phyloP scores from a whole-genome alignment of 2,888 invertebrate genomes.

The Myopa testacea region DNA sequence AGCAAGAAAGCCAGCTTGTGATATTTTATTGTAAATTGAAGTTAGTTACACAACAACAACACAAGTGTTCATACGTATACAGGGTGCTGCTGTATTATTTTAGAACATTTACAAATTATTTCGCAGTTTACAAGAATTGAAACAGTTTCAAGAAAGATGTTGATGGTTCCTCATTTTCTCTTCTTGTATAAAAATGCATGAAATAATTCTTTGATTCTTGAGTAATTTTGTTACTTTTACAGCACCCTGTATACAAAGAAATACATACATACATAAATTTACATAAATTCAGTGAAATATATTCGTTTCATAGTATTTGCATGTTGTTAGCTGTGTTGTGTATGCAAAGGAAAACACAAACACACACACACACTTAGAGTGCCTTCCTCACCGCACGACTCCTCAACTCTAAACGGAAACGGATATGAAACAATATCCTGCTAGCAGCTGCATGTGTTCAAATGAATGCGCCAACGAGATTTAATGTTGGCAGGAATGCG shows the following conservation, averaged over 20 bases:
- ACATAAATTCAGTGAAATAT: neutral
- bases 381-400: neutral
- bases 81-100: no score
- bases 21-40: slow-evolving; percentile 25
- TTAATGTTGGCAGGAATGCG: neutral
- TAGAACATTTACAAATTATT: no score
- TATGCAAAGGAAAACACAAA: neutral
- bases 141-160: no score
- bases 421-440: slow-evolving; percentile 10
- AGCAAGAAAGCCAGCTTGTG: neutral
- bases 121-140: no score
- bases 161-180: no score
- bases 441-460: slow-evolving; percentile 41
- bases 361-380: neutral
- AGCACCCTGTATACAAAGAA: no score
- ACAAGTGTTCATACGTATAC: neutral
- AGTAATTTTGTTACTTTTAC: no score
- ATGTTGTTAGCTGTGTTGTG: slow-evolving; percentile 15
- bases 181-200: no score
- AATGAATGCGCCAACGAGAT: slow-evolving; percentile 30
- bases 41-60: neutral
- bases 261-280: no score
- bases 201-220: no score
- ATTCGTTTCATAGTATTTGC: slow-evolving; percentile 22
- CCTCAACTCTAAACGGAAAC: slow-evolving; percentile 14